A percentile compares a stretch with the other conserved stretches of the same genome.
These are phyloP conservation scores for Cynoglossus semilaevis DNA, from an alignment of 2,113 vertebrate species.

Conservation along the genomic window DNA sequence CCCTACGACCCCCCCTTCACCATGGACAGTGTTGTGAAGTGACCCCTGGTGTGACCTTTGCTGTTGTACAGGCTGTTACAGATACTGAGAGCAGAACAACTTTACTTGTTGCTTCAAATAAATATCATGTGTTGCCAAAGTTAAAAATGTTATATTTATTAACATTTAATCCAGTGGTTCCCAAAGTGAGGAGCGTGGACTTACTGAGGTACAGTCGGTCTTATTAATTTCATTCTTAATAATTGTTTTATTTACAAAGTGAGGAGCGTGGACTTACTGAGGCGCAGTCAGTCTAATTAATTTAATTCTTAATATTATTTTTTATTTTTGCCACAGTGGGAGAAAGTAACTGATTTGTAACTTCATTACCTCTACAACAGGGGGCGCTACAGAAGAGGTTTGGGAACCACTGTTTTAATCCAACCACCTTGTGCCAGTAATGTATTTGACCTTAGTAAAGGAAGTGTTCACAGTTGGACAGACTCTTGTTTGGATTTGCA, in stretches of 20 bases:
- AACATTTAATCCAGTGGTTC: too few species aligned
- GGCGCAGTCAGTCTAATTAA: too few species aligned
- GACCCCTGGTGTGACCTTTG: constrained; percentile 1
- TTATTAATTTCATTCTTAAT: too few species aligned
- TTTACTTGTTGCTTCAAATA: constrained; percentile 21
- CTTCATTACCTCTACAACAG: too few species aligned
- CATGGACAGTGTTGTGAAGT: not conserved
- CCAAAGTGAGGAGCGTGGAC: too few species aligned
- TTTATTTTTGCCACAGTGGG: not conserved
- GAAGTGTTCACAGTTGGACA: not conserved
- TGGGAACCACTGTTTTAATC: constrained; percentile 12
- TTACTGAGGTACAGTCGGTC: too few species aligned
- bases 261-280: too few species aligned
- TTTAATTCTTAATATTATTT: too few species aligned
- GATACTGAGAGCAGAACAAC: constrained; percentile 1
- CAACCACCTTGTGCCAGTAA: constrained; percentile 33
- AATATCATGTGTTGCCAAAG: constrained; percentile 42
- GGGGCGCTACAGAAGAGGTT: too few species aligned
- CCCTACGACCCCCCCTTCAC: not conserved
- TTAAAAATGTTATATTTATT: constrained; percentile 24
- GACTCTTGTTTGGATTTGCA: too few species aligned
- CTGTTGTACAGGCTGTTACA: not conserved
- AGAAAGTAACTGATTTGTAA: not conserved
- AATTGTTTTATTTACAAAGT: not conserved
- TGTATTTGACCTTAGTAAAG: constrained; percentile 8